Evolutionary conservation across 2,888 invertebrate genomes (phyloP).

Genomic region (Campoletis raptor): DNA sequence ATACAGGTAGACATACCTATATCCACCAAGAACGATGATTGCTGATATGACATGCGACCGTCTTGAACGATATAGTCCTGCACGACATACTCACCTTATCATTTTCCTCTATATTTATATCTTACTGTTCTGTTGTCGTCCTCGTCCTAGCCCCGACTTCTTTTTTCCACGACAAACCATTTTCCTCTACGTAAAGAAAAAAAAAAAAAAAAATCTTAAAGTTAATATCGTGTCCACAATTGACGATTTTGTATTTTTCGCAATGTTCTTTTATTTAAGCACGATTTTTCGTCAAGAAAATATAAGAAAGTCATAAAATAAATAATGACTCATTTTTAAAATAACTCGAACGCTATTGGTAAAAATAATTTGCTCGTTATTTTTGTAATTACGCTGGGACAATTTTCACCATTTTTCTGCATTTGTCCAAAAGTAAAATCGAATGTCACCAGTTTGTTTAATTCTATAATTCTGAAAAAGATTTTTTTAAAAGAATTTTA

Average conservation of each 20-base stretch:
- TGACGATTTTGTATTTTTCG: not conserved
- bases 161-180: conserved; percentile 45
- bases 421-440: not conserved
- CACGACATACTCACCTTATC: conserved; percentile 78
- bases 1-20: conserved; percentile 82
- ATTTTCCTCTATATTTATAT: conserved; percentile 39
- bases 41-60: conserved; percentile 85
- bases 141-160: conserved; percentile 25
- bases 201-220: not conserved
- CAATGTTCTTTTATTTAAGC: not conserved
- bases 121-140: conserved; percentile 42
- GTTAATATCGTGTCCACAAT: conserved; percentile 1
- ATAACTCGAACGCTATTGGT: not conserved
- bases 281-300: not conserved
- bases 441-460: not conserved
- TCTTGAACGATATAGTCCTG: conserved; percentile 81
- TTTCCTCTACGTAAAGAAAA: conserved; percentile 30
- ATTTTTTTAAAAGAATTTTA: not conserved
- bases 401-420: not conserved
- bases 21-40: conserved; percentile 82
- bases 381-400: not conserved
- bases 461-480: not conserved
- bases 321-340: not conserved
- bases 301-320: not conserved
- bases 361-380: not conserved